Evolutionary conservation across 2,888 invertebrate species (phyloP).

Genomic region (Agrenia bidenticulata): DNA sequence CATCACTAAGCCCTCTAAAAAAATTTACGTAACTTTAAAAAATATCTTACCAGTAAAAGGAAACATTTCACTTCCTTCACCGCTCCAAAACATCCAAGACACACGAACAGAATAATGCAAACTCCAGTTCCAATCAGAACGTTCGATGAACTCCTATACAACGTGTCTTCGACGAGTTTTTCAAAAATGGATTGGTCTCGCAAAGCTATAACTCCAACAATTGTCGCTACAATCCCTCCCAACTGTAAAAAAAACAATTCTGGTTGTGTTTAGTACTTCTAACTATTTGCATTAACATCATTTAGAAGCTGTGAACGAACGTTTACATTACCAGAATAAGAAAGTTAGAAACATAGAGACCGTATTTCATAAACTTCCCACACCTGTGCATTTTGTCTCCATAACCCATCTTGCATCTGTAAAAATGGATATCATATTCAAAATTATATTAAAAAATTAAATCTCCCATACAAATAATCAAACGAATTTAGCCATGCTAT

Average conservation of each 20-base stretch:
- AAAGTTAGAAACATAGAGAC: slow-evolving; percentile 78
- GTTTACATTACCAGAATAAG: slow-evolving; percentile 78
- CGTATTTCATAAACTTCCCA: slow-evolving; percentile 83
- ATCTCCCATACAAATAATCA: too few species aligned
- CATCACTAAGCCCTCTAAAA: too few species aligned
- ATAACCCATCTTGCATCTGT: slow-evolving; percentile 41
- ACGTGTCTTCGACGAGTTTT: slow-evolving; percentile 75
- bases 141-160: slow-evolving; percentile 82
- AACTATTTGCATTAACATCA: not conserved
- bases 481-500: too few species aligned
- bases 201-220: slow-evolving; percentile 80
- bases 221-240: slow-evolving; percentile 74
- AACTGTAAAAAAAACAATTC: too few species aligned
- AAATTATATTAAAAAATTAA: too few species aligned
- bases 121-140: slow-evolving; percentile 80
- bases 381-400: slow-evolving; percentile 82
- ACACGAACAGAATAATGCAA: slow-evolving; percentile 76
- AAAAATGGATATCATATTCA: too few species aligned
- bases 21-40: too few species aligned
- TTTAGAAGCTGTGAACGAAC: not conserved
- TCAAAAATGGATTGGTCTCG: slow-evolving; percentile 81
- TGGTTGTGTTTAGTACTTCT: too few species aligned
- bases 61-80: slow-evolving; percentile 91
- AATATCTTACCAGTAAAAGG: slow-evolving; percentile 82
- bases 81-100: slow-evolving; percentile 92